Conservation (phyloP, 2,113 vertebrate genomes). For the Cephalophus harveyi region DNA sequence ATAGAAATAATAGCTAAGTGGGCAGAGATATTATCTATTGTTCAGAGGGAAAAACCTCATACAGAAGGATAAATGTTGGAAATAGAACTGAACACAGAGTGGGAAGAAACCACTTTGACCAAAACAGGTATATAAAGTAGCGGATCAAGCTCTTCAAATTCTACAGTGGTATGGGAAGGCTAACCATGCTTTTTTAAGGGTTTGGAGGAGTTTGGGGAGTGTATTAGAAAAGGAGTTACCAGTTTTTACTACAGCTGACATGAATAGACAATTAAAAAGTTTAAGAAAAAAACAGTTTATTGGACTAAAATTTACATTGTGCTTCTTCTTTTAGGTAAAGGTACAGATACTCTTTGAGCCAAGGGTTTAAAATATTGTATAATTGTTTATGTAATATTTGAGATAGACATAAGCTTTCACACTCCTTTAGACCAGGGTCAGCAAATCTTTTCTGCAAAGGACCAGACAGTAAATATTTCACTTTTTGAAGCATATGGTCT, state of each 20-base stretch:
- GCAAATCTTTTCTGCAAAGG: not conserved
- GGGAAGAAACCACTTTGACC: slow-evolving; percentile 18
- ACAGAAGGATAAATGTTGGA: slow-evolving; percentile 18
- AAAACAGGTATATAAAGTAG: not conserved
- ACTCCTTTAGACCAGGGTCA: not conserved
- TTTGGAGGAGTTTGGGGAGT: not conserved
- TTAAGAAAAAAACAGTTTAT: slow-evolving; percentile 2
- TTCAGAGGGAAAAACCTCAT: slow-evolving; percentile 31
- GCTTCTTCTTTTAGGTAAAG: not conserved
- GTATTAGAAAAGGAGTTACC: not conserved
- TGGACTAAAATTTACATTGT: not conserved
- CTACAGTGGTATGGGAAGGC: not conserved
- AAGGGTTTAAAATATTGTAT: not conserved
- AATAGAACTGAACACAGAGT: not conserved
- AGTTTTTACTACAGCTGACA: not conserved
- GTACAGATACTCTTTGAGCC: not conserved
- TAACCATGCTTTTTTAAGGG: not conserved
- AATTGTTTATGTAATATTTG: slow-evolving; percentile 37
- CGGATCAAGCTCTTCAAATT: not conserved
- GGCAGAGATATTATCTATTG: slow-evolving; percentile 40
- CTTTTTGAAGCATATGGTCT: not conserved
- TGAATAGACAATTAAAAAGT: not conserved
- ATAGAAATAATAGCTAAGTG: slow-evolving; percentile 49
- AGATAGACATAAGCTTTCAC: not conserved
- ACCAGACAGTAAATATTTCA: not conserved